Base-by-base conservation (phyloP, 1,140 invertebrate species). In the Ceratina calcarata region DNA sequence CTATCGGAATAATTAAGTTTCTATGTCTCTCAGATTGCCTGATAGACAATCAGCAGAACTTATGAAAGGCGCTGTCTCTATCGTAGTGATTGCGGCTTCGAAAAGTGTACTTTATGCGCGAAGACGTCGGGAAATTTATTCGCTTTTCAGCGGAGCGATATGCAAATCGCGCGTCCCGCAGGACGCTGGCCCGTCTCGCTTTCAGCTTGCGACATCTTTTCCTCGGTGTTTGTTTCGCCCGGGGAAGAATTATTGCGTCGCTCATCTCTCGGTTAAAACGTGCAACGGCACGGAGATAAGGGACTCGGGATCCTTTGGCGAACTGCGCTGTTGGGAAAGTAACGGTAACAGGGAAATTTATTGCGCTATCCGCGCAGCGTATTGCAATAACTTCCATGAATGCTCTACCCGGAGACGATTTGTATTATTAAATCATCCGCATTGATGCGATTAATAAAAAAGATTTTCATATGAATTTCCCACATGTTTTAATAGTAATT, bases 251-350 rank as follows among this genome's bases (percentile, higher is more conserved):
- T 60, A 69, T 76, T 68, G 45, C 64, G 45, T 24, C 37, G 45
- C 49, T 68, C 55, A 20, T 60, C 53, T 13, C 53, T 12, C 55
- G 57, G 22, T 70, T 61, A 51, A 53, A 68, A 16, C 66, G 18
- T 61, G 75, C 15, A 16, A 60, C 10, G 64, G 7, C 37, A 37
- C 8, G 13, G 12, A 20, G 75, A 70, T 77, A 77, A 69, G 66
- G 24, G 16, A 37, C 60, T 20, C 27, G 3, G 51, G 51, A 62
- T 73, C 60, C 49, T 18, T 57, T 57, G 1, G 62, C 16, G 27
- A 64, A 53, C 60, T 49, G 32, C 37, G 58, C 73, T 32, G 24
- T 18, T 32, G 55, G n/a, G 57, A 70, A 61, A 70, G 57, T 53
- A 51, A 12, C 15, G 10, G 24, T 32, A 51, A 69, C 66, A 15